Conservation (phyloP, 2,113 vertebrate species). For the Tiliqua scincoides region DNA sequence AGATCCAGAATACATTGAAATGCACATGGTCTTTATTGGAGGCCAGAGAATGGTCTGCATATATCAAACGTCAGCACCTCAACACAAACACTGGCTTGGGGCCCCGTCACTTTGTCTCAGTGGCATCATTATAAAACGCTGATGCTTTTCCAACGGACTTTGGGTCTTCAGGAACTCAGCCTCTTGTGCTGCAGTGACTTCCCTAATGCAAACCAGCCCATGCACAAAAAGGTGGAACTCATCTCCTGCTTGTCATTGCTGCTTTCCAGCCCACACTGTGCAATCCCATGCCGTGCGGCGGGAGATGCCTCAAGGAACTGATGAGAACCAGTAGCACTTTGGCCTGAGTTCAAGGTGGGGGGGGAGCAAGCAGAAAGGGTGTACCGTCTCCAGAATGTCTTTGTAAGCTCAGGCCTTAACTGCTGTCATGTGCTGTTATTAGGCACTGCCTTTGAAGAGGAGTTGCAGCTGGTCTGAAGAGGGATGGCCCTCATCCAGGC, state of each 20-base stretch:
- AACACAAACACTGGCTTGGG: too few species aligned
- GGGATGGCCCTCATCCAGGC: not conserved
- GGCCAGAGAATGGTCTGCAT: too few species aligned
- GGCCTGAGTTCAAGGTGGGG: not conserved
- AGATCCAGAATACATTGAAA: too few species aligned
- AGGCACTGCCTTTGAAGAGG: not conserved
- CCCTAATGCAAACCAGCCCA: not conserved
- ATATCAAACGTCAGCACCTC: too few species aligned
- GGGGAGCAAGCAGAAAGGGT: not conserved
- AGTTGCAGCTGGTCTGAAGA: not conserved
- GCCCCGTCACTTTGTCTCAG: too few species aligned
- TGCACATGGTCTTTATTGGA: too few species aligned
- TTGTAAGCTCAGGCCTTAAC: not conserved
- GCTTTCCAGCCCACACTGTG: not conserved
- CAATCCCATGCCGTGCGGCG: not conserved
- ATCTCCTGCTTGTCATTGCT: not conserved
- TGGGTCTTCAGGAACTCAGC: not conserved
- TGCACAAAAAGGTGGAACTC: not conserved
- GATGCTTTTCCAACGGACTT: too few species aligned
- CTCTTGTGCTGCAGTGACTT: not conserved
- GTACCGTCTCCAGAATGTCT: not conserved
- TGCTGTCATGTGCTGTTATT: not conserved
- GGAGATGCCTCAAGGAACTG: not conserved
- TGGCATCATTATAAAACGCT: too few species aligned
- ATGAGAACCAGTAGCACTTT: not conserved